Base-by-base conservation (phyloP, 2,888 invertebrate genomes). In the Nemotelus nigrinus region DNA sequence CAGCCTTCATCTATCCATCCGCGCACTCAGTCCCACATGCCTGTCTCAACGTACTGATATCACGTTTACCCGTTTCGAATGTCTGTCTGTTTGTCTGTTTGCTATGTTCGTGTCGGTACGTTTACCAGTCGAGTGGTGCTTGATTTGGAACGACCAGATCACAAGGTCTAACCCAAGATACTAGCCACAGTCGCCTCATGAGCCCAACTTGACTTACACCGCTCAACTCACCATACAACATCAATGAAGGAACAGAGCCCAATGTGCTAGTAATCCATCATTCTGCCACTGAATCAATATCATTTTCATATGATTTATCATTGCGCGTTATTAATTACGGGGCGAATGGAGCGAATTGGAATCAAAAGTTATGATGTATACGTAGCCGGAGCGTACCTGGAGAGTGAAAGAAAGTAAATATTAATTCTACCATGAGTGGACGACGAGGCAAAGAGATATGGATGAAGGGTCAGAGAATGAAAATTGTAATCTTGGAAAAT, bases 1-100 rank as follows among this genome's bases (percentile, higher is more conserved):
- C 10, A 55, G 70, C 70, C 70, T 70, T 70, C 70, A 70, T 70
- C 55, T 70, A 25, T 25, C 25, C 25, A 25, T 25, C 25, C 25
- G 25, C 25, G 25, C 25, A 25, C 25, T 25, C 25, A 25, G 25
- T 43, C 45, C 3, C 10, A 39, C 65, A n/a, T 63, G 39, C 43
- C 43, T 47, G 45, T 65, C 47, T 7, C 41, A n/a, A 25, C 47
- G 45, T 25, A 25, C 25, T 25, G 25, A 1, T 25, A 25, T 47
- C 45, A 10, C 10, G 39, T 65, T 6, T 44, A 2, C 65, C 10
- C 45, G 3, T 10, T 5, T 63, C 8, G 63, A 3, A 43, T 8
- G 5, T 8, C 4, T 3, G 63, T 41, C 39, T 44, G 47, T 43
- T 65, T 47, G 65, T 45, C 25, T 45, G 4, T 25, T n/a, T 65